A percentile compares a stretch with the other conserved stretches of the same genome.
Evolutionary conservation across 2,113 vertebrate species (phyloP).

Genomic region (Sapajus apella): DNA sequence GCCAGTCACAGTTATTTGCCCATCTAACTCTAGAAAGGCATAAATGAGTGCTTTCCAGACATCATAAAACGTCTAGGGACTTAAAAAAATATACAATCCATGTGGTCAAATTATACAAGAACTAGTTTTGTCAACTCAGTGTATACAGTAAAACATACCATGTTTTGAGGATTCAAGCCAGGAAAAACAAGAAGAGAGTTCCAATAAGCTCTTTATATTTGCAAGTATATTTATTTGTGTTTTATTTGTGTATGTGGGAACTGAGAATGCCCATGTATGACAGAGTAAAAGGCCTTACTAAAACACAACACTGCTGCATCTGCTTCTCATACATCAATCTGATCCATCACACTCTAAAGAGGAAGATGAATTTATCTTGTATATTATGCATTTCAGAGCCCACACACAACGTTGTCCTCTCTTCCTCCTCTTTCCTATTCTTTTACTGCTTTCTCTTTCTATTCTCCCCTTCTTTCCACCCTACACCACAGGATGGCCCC

Average conservation of each 20-base stretch:
- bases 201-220: neutral
- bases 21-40: conserved; percentile 7
- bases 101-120: neutral
- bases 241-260: neutral
- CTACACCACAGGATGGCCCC: neutral
- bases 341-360: neutral
- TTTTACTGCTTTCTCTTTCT: neutral
- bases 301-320: neutral
- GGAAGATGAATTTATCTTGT: neutral
- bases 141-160: neutral
- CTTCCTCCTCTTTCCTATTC: neutral
- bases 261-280: neutral
- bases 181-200: neutral
- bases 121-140: neutral
- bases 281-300: neutral
- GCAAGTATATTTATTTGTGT: neutral
- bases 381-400: neutral
- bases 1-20: neutral
- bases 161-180: neutral
- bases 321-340: neutral
- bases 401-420: neutral
- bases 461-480: neutral
- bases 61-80: neutral
- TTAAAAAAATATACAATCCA: neutral
- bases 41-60: neutral